phyloP scores from a whole-genome alignment of 2,113 vertebrate species.

The Colaptes auratus region DNA sequence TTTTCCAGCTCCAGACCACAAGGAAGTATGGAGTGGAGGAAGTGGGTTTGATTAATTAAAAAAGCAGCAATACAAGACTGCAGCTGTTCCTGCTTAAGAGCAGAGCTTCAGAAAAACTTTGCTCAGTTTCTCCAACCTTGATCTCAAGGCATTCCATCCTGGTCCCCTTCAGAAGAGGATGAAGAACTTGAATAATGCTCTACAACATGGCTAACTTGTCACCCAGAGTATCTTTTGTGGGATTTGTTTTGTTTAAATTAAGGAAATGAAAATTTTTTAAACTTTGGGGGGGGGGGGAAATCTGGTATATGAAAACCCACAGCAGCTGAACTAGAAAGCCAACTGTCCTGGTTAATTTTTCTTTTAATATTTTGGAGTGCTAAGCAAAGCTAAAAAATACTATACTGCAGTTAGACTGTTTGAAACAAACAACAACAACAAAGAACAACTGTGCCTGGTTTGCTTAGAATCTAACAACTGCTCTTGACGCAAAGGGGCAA shows the following conservation, averaged over 20 bases:
- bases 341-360: not conserved
- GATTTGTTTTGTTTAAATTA: not conserved
- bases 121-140: not conserved
- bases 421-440: not conserved
- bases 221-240: not conserved
- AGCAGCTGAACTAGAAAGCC: not conserved
- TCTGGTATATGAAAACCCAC: not conserved
- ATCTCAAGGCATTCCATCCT: not conserved
- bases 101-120: conserved; percentile 3
- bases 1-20: conserved; percentile 20
- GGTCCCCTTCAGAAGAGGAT: not conserved
- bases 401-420: not conserved
- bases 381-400: not conserved
- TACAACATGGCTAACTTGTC: not conserved
- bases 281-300: not conserved
- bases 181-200: not conserved
- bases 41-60: conserved; percentile 50
- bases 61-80: not conserved
- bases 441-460: not conserved
- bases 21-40: conserved; percentile 17
- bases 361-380: not conserved
- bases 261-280: not conserved
- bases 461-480: not conserved
- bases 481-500: not conserved
- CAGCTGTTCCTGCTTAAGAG: conserved; percentile 57